Evolutionary conservation across 2,888 invertebrate genomes (phyloP), one percentile per base, ranked within the genome.

Genomic region (Xestia ashworthii): DNA sequence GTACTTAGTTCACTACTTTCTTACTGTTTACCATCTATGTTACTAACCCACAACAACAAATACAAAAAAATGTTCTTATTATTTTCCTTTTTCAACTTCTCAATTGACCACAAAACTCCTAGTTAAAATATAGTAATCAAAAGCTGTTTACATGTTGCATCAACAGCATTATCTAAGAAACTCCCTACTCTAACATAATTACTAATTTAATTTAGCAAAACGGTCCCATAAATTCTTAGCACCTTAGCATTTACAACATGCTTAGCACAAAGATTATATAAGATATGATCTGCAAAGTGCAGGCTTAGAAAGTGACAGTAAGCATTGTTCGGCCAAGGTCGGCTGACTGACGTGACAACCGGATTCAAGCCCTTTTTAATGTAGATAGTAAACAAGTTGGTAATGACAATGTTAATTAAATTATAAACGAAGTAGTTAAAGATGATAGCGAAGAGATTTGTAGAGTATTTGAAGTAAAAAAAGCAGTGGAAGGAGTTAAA

Each of bases 231-330:
- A 76, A 66, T 70, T 85, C 53, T 72, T 69, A 64, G 32, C 77
- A 66, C 74, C 67, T 71, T 69, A 66, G 48, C 64, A 83, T 80
- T 80, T 65, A 60, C 53, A 82, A 80, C 38, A 64, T 74, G 55
- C 32, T 58, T 70, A 76, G 62, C 76, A 74, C 60, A 6, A 66
- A 53, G 74, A 84, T 83, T 78, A 79, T 81, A 79, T 78, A 80
- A 80, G 83, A 80, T 76, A 79, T 25, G 32, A 79, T 85, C 80
- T 80, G 69, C 77, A 72, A 80, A 71, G 75, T 84, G 78, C 69
- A 81, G 80, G 81, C 85, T 85, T 88, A 90, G 91, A 91, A 90
- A 90, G 91, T 84, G 83, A 87, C 88, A 84, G 87, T 82, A 64
- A 76, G 75, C 78, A 87, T 84, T 88, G 84, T 88, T 81, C 67